phyloP scores from a whole-genome alignment of 2,113 vertebrate genomes.

The Stigmatopora nigra region DNA sequence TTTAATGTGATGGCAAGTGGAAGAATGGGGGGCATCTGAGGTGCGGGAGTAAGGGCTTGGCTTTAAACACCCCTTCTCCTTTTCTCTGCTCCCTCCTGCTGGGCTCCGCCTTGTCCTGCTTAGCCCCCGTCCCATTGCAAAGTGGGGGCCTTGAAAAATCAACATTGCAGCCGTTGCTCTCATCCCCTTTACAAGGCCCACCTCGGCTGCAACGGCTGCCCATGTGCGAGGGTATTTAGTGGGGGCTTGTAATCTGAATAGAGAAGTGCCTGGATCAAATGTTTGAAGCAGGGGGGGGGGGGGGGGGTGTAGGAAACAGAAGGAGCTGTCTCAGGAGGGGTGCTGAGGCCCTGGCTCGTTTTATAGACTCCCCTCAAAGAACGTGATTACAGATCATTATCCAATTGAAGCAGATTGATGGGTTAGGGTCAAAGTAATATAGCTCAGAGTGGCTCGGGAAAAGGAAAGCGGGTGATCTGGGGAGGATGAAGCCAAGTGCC shows the following conservation, averaged over 20 bases:
- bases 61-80: slow-evolving; percentile 54
- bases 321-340: slow-evolving; percentile 94
- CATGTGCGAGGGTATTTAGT: slow-evolving; percentile 78
- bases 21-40: slow-evolving; percentile 48
- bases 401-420: slow-evolving; percentile 99
- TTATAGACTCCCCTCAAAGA: slow-evolving; percentile 99
- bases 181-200: slow-evolving; percentile 57
- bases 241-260: slow-evolving; percentile 61
- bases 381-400: slow-evolving; percentile 99
- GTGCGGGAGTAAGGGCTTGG: slow-evolving; percentile 31
- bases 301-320: slow-evolving; percentile 76
- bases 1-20: slow-evolving; percentile 71
- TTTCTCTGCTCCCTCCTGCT: slow-evolving; percentile 63
- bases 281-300: slow-evolving; percentile 20
- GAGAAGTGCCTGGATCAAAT: slow-evolving; percentile 82
- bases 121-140: slow-evolving; percentile 66
- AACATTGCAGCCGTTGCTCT: slow-evolving; percentile 62
- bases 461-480: slow-evolving; percentile 54
- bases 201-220: slow-evolving; percentile 66
- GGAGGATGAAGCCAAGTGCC: slow-evolving; percentile 39
- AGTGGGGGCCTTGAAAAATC: slow-evolving; percentile 82
- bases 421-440: slow-evolving; percentile 98
- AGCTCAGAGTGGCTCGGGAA: slow-evolving; percentile 76
- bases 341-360: slow-evolving; percentile 85
- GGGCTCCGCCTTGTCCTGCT: slow-evolving; percentile 77